Conservation (phyloP, 2,888 invertebrate species). For the Norana najaformis region DNA sequence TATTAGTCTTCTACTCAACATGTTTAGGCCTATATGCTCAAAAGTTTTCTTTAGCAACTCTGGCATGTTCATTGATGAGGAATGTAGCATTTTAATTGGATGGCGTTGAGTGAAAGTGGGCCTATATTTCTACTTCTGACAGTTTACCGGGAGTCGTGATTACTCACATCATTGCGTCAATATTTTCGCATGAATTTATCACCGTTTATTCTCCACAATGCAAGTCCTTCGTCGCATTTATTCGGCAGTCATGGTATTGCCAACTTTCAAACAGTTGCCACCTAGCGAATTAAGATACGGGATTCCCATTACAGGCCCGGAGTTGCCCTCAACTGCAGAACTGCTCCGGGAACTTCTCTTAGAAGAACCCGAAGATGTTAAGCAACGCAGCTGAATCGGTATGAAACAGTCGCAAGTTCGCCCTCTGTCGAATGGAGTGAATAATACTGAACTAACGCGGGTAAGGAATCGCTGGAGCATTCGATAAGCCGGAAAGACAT, state of each 20-base stretch:
- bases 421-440: neutral
- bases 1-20: neutral
- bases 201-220: neutral
- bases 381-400: too few species aligned
- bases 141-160: neutral
- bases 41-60: neutral
- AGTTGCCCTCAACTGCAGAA: too few species aligned
- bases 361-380: too few species aligned
- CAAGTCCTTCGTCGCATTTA: neutral
- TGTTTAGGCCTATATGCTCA: too few species aligned
- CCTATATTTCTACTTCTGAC: neutral
- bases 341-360: too few species aligned
- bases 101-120: neutral
- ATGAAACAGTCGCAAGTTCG: too few species aligned
- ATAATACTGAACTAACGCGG: slow-evolving; percentile 31
- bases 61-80: neutral
- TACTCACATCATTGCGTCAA: neutral
- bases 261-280: neutral
- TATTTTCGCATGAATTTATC: neutral
- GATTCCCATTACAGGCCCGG: too few species aligned
- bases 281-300: neutral
- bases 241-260: too few species aligned
- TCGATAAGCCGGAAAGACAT: slow-evolving; percentile 40
- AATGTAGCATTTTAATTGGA: neutral
- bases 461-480: slow-evolving; percentile 36